These are phyloP conservation scores for Selene dorsalis DNA, from an alignment of 2,797 vertebrate species.

Conservation along the genomic window DNA sequence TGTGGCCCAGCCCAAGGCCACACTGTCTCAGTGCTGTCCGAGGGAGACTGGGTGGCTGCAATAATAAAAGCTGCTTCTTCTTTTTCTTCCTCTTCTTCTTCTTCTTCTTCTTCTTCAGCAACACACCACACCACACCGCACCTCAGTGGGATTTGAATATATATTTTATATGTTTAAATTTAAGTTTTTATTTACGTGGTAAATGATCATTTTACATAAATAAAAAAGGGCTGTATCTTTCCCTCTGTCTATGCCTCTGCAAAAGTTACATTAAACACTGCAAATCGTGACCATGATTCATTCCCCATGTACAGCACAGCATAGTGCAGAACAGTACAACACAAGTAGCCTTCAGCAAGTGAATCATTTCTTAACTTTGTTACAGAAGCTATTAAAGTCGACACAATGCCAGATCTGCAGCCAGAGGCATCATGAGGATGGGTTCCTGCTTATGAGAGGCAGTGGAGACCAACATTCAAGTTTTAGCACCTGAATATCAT, in stretches of 20 bases:
- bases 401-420: slow-evolving; percentile 49
- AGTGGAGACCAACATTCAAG: slow-evolving; percentile 27
- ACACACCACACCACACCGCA: too few species aligned
- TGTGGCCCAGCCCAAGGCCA: too few species aligned
- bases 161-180: too few species aligned
- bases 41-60: too few species aligned
- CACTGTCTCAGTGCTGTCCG: too few species aligned
- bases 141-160: too few species aligned
- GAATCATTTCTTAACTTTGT: slow-evolving; percentile 72
- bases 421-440: slow-evolving; percentile 32
- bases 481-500: slow-evolving; percentile 15
- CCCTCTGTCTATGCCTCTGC: not conserved
- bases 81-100: too few species aligned
- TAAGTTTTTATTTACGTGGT: not conserved
- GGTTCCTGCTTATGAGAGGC: slow-evolving; percentile 40
- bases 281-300: slow-evolving; percentile 51
- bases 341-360: slow-evolving; percentile 59
- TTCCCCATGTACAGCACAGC: slow-evolving; percentile 37
- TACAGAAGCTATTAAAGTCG: slow-evolving; percentile 66
- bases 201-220: slow-evolving; percentile 16
- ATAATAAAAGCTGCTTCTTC: too few species aligned
- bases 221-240: not conserved
- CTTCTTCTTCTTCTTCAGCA: too few species aligned
- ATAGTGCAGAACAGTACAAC: slow-evolving; percentile 31
- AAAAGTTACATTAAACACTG: slow-evolving; percentile 49